Evolutionary conservation across 2,888 invertebrate genomes (phyloP).

Genomic region (Clunio marinus): DNA sequence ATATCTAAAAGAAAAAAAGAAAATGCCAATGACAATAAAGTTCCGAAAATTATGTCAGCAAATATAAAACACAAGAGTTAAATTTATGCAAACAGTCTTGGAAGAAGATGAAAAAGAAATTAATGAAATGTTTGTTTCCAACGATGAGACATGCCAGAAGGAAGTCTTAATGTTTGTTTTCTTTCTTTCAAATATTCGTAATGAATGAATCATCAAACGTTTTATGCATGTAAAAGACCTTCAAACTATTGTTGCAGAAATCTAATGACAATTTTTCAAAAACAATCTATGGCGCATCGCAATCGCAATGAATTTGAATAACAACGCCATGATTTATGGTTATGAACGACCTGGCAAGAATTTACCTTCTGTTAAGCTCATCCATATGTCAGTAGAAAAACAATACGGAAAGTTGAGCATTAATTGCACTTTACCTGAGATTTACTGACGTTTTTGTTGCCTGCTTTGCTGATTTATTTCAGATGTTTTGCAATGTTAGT

Average conservation of each 20-base stretch:
- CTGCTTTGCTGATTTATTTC: not conserved
- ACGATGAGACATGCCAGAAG: not conserved
- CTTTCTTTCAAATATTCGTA: too few species aligned
- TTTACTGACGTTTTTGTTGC: slow-evolving; percentile 9
- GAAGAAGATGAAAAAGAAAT: not conserved
- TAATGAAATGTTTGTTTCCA: not conserved
- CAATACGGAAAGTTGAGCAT: slow-evolving; percentile 31
- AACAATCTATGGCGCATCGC: too few species aligned
- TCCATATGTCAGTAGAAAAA: too few species aligned
- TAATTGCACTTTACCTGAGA: slow-evolving; percentile 30
- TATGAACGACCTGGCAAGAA: not conserved
- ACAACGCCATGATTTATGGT: slow-evolving; percentile 18
- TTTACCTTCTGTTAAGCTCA: not conserved
- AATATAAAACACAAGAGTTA: not conserved
- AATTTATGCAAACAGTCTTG: not conserved
- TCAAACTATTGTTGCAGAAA: too few species aligned
- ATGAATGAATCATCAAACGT: too few species aligned
- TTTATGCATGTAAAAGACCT: too few species aligned
- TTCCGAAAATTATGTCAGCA: not conserved
- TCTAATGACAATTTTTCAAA: too few species aligned
- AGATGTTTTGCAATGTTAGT: slow-evolving; percentile 1
- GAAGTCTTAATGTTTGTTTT: not conserved
- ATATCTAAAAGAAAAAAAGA: not conserved
- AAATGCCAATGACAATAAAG: slow-evolving; percentile 20
- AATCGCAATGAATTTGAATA: not conserved